Evolutionary conservation across 2,797 vertebrate genomes (phyloP), one percentile per base, ranked within the genome.

Genomic region (Clarias fuscus): DNA sequence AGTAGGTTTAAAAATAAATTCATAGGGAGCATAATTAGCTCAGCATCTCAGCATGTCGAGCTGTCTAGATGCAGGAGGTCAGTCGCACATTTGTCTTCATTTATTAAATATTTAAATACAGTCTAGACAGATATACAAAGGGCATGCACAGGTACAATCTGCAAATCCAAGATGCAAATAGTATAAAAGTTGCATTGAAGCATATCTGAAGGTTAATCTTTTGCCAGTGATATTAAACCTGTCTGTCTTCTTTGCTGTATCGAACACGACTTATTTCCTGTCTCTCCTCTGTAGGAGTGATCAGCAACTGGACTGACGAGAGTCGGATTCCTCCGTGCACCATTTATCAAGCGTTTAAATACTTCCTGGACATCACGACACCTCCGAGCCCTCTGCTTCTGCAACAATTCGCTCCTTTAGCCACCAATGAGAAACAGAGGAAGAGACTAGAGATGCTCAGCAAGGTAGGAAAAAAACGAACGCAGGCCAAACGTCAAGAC

Each of bases 351-450:
- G 98, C 97, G 79, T 98, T 99, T 92, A 98, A 97, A 92, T 97
- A 97, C 93, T 99, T 98, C 91, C 93, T 99, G 96, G 98, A 99
- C 89, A 98, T 99, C 94, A 98, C 98, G 71, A 99, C 98, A 0
- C 97, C 98, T 0, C 98, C 98, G 0, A 99, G 95, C 0, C 98
- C 98, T 0, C 92, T 98, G 86, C 94, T 99, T 85, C 95, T 99
- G 89, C 98, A 99, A 92, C 98, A 99, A 92, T 98, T 99, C 70
- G 97, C 98, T 84, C 93, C 97, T 88, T 92, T 99, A 91, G 97
- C 98, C 87, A 97, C 96, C 89, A 96, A 91, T 0, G 97, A 99
- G 73, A 96, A 97, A n/a, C 97, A 99, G 90, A 98, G 95, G 91
- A 97, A 97, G 91, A 95, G 93, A 7, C 95, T 99, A 30, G 97